These are phyloP conservation scores for Zeus faber DNA, from an alignment of 2,113 vertebrate genomes.

Conservation along the genomic window DNA sequence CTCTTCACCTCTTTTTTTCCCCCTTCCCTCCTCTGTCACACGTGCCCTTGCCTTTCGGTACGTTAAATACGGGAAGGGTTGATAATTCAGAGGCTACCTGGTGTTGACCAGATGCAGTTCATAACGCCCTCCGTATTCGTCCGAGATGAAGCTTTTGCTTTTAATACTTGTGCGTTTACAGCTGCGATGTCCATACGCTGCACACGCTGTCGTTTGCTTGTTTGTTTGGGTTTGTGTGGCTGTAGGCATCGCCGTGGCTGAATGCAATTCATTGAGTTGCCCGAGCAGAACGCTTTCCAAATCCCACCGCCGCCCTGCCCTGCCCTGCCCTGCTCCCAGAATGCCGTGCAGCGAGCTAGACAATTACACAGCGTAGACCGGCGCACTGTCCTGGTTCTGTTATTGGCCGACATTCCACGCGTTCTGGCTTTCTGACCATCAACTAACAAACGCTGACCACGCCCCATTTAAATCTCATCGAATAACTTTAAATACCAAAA, in stretches of 20 bases:
- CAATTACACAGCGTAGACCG: conserved; percentile 60
- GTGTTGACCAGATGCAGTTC: too few relatives aligned
- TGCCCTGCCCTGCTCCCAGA: conserved; percentile 63
- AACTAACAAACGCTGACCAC: too few relatives aligned
- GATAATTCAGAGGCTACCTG: too few relatives aligned
- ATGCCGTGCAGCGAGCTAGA: conserved; percentile 58
- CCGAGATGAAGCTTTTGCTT: too few relatives aligned
- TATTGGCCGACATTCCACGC: conserved; percentile 71
- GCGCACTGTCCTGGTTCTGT: conserved; percentile 64
- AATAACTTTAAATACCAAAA: too few relatives aligned
- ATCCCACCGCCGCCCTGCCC: conserved; percentile 63
- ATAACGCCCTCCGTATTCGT: too few relatives aligned
- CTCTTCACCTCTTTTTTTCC: conserved; percentile 29
- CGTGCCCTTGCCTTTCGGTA: conserved; percentile 2
- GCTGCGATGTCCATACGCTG: too few relatives aligned
- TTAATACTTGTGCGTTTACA: too few relatives aligned
- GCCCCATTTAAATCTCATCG: too few relatives aligned
- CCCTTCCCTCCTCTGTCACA: conserved; percentile 33
- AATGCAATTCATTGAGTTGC: conserved; percentile 70
- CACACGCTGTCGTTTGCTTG: conserved; percentile 10
- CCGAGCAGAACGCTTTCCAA: conserved; percentile 70
- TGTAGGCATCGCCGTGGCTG: conserved; percentile 69
- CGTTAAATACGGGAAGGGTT: too few relatives aligned
- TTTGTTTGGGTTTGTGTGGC: conserved; percentile 52
- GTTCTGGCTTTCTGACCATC: conserved; percentile 35